Base-by-base conservation (phyloP, 2,888 invertebrate species). In the Papilio protenor region DNA sequence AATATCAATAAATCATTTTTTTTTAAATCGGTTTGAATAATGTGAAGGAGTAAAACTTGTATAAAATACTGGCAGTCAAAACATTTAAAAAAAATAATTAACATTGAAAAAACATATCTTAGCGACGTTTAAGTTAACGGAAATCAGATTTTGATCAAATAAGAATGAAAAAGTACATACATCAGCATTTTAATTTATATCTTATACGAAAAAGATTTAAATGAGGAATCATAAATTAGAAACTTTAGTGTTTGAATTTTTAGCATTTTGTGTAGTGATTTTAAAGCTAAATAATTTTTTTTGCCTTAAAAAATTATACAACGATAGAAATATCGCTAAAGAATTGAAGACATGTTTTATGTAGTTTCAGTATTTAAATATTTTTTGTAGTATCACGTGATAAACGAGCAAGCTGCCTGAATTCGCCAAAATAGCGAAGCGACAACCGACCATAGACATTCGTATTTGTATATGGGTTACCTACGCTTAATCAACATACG, bases 81-180 rank as follows among this genome's bases (percentile, higher is more conserved):
- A 64, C 16, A 55, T 27, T 21, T 40, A 21, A 40, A 45, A 40
- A 27, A 18, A 16, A 61, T 27, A 52, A 75, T 75, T 75, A 57
- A 47, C 47, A 71, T 71, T 45, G 71, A 59, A 71, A 12, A 61
- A 64, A 14, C 57, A 61, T 71, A 71, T 33, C n/a, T n/a, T 33
- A 71, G 57, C 18, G 71, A 14, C 45, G 1, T n/a, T 57, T 57
- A 21, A 33, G 21, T 10, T 40, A 59, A 71, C 70, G 76, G 76
- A 71, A 71, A 71, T 76, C 23, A 59, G 76, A 76, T 71, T 71
- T 47, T 18, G 71, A 76, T 76, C 76, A 23, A 40, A 59, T 47
- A 45, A 55, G 59, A 76, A 76, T 27, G 55, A 73, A 72, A 74
- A 21, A 27, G 49, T 4, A 40, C 3, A 27, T n/a, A 73, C 33